Conservation (phyloP, 2,888 invertebrate species). For the Microctonus brassicae region DNA sequence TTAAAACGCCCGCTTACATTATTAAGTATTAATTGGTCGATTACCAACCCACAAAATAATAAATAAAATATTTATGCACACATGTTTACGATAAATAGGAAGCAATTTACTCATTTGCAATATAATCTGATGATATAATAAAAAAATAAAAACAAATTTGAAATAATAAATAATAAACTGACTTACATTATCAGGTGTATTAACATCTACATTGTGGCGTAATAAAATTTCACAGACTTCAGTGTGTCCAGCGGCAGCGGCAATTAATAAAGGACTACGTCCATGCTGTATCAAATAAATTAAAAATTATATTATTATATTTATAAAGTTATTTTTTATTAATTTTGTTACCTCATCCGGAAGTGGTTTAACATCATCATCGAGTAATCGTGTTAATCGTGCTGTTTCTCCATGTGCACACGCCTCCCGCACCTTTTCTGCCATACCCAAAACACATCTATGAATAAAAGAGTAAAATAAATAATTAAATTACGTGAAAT, state of each 20-base stretch:
- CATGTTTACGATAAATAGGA: background rate
- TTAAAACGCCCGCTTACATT: background rate
- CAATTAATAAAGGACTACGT: slow-evolving; percentile 71
- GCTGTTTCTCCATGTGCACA: slow-evolving; percentile 68
- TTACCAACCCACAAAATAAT: background rate
- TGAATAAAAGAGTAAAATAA: slow-evolving; percentile 34
- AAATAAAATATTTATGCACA: background rate
- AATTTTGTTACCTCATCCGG: slow-evolving; percentile 65
- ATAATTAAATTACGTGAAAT: background rate
- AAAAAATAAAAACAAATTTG: background rate
- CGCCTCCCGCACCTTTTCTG: slow-evolving; percentile 70
- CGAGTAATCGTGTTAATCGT: slow-evolving; percentile 66
- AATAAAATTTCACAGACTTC: slow-evolving; percentile 71
- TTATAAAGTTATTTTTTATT: background rate
- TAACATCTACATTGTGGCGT: slow-evolving; percentile 70
- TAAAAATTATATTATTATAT: background rate
- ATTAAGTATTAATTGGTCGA: background rate
- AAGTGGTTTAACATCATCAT: slow-evolving; percentile 65
- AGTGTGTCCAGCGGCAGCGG: slow-evolving; percentile 72
- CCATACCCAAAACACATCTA: slow-evolving; percentile 66
- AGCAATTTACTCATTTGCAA: no score
- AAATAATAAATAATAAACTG: background rate
- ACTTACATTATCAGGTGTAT: slow-evolving; percentile 72
- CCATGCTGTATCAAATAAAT: slow-evolving; percentile 62
- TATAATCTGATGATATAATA: no score